phyloP scores from a whole-genome alignment of 2,888 invertebrate species.

The Leistus spinibarbis region DNA sequence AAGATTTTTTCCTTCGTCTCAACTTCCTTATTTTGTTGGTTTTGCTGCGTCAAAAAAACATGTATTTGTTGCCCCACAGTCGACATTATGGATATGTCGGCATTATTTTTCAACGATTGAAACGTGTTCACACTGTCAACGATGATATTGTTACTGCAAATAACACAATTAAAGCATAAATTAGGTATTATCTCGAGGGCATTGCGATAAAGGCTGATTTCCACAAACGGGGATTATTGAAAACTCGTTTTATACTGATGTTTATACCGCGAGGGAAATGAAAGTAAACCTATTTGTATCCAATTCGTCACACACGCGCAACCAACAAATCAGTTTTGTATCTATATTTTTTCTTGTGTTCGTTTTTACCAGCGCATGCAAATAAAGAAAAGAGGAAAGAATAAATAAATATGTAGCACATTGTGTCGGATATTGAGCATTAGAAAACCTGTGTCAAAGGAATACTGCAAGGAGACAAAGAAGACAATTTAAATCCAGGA shows the following conservation, averaged over 20 bases:
- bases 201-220: too few species aligned
- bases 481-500: background rate
- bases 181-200: too few species aligned
- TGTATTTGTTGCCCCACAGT: background rate
- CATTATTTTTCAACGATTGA: too few species aligned
- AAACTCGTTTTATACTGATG: background rate
- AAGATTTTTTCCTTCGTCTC: background rate
- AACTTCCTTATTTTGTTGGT: background rate
- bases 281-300: background rate
- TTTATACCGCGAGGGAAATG: background rate
- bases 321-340: background rate
- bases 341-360: background rate
- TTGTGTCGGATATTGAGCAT: background rate
- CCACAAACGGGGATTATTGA: background rate
- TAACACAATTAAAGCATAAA: too few species aligned
- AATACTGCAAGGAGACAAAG: background rate
- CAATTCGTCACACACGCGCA: background rate
- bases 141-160: too few species aligned
- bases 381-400: background rate
- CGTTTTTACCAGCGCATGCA: background rate
- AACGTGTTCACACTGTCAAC: too few species aligned
- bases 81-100: too few species aligned
- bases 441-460: background rate
- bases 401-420: background rate
- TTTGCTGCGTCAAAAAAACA: background rate